Evolutionary conservation across 2,888 invertebrate genomes (phyloP).

Genomic region (Ochropleura plecta): DNA sequence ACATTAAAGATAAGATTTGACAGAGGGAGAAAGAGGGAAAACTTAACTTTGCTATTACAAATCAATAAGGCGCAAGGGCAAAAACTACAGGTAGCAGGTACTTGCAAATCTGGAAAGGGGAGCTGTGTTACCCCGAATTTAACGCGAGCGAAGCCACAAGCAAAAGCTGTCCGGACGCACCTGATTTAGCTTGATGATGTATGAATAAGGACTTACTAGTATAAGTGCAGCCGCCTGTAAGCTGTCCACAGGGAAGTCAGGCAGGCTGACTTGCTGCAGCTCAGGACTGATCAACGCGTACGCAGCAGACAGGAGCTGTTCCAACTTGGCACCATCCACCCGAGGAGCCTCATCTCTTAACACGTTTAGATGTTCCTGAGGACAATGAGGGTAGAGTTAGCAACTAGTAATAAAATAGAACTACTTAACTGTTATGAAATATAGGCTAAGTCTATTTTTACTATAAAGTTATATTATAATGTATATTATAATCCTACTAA

Average conservation of each 20-base stretch:
- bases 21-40: too few relatives aligned
- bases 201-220: constrained; percentile 88
- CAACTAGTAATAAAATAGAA: too few relatives aligned
- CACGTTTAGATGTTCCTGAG: constrained; percentile 88
- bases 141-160: too few relatives aligned
- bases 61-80: too few relatives aligned
- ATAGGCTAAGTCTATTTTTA: neutral
- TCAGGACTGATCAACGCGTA: constrained; percentile 95
- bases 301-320: constrained; percentile 93
- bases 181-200: neutral
- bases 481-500: too few relatives aligned
- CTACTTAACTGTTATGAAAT: too few relatives aligned
- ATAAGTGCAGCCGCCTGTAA: constrained; percentile 92
- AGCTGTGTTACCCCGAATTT: too few relatives aligned
- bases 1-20: too few relatives aligned
- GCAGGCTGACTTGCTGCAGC: constrained; percentile 93
- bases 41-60: too few relatives aligned
- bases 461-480: too few relatives aligned
- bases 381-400: constrained; percentile 1
- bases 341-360: constrained; percentile 85
- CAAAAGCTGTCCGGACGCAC: neutral
- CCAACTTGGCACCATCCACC: constrained; percentile 87
- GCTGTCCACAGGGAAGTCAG: constrained; percentile 97
- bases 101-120: too few relatives aligned
- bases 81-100: too few relatives aligned